Base-by-base conservation (phyloP, 2,113 vertebrate genomes). In the Cyanoramphus novaezelandiae region DNA sequence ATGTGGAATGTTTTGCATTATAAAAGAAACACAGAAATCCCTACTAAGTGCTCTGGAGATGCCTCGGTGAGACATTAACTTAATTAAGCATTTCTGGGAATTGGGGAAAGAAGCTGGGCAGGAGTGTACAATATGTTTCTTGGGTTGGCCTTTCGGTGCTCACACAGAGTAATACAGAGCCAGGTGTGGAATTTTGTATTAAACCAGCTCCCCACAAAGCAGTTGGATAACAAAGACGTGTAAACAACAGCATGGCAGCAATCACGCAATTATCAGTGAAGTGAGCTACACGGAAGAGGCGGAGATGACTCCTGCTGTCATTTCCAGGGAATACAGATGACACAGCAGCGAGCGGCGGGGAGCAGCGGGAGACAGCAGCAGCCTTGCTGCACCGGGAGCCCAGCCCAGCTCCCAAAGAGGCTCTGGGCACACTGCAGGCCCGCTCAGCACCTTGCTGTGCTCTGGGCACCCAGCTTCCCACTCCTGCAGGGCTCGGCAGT, bases 361-460 rank as follows among this genome's bases (percentile, higher is more conserved):
- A 49, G 50, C 18, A 1, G 29, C 19, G n/a, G 14, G 24, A 3
- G 27, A 7, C 29, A 21, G 39, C 50, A 14, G 43, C 4, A 41
- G 35, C 33, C 46, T 27, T 57, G 39, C 69, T 71, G 39, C 8
- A 23, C 20, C 31, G 1, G 20, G 33, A 65, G 35, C n/a, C 37
- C 17, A 12, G 4, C 35, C 46, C 0, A 0, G 37, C 39, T 67
- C 21, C 41, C 2, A 0, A 4, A 11, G 37, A 14, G 12, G 31
- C 35, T 33, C 13, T 10, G 17, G 39, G 6, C 5, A 2, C 9
- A 14, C 35, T 28, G 43, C 1, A 2, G 71, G 31, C 31, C 33
- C 0, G 0, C 28, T 27, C 12, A 0, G 29, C 29, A 31, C 63
- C 29, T 16, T 21, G 27, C 41, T n/a, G 33, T 0, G 1, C 79